Evolutionary conservation across 2,797 vertebrate genomes (phyloP), one percentile per base, ranked within the genome.

Genomic region (Bradypodion pumilum): DNA sequence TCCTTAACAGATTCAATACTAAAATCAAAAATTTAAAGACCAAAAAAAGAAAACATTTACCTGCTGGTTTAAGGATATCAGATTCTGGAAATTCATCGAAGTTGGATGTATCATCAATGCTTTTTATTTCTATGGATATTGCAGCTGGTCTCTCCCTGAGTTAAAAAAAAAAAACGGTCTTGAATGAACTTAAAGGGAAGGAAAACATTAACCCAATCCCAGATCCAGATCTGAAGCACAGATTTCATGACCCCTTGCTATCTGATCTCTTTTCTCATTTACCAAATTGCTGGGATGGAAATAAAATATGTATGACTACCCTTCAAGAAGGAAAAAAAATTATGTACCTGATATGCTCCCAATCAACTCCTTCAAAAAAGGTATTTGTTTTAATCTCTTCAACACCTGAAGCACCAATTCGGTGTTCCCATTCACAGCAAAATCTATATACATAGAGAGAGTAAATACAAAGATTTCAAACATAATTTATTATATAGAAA

Each of bases 51-150:
- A 69, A 70, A 76, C 40, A 78, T 70, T 89, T 95, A 99, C 98
- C 96, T 96, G 97, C 95, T 65, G 98, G 98, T 66, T 98, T 98
- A 85, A 99, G 97, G 92, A 99, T 99, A 89, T 99, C 98, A 0
- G 98, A 99, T 40, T 99, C 98, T 7, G 98, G 98, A 94, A 99
- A 99, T 81, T 99, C 98, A 79, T 99, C 98, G 0, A 99, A 99
- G 96, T 99, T 98, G 25, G 98, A 99, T 27, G 98, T 99, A 96
- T 99, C 98, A n/a, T 99, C 98, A 29, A 99, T 99, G 95, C 98
- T 99, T 94, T 98, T 99, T 94, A 99, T 99, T 93, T 99, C 98
- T 78, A 98, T 99, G 49, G 98, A 96, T 90, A 99, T 99, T 2
- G 98, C 98, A 85, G 98, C 98, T 32, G 98, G 98, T 92, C 98